phyloP scores from a whole-genome alignment of 92 coral and sea anemone genomes.

The Epizoanthus stellaris region DNA sequence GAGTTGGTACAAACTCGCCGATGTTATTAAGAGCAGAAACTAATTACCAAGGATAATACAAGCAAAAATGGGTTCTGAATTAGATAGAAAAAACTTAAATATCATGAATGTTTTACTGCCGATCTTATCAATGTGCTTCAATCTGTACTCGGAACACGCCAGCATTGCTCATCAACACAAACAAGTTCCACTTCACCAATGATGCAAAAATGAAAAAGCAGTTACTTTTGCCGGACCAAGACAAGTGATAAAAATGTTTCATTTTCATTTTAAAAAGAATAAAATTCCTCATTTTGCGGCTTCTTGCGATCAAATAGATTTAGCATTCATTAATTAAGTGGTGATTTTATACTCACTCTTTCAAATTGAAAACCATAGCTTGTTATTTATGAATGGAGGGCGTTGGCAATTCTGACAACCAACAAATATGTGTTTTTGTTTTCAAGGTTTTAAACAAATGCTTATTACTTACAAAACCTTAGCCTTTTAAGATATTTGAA shows the following conservation, averaged over 20 bases:
- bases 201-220: neutral
- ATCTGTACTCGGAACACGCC: neutral
- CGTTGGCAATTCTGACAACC: conserved; percentile 8
- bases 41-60: conserved; percentile 18
- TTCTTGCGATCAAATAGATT: conserved; percentile 12
- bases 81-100: conserved; percentile 9
- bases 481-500: neutral
- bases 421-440: neutral
- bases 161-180: neutral
- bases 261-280: neutral
- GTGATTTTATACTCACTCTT: neutral
- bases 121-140: conserved; percentile 24
- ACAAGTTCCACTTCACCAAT: neutral
- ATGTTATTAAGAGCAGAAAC: neutral
- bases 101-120: conserved; percentile 24
- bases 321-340: conserved; percentile 20
- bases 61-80: conserved; percentile 4
- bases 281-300: neutral
- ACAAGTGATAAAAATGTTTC: neutral
- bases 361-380: conserved; percentile 18
- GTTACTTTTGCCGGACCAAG: neutral
- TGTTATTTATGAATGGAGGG: conserved; percentile 29
- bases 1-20: neutral
- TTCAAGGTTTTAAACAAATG: neutral
- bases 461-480: neutral